Percentiles rank a stretch among this genome's conserved stretches.
Conservation (phyloP, 2,113 vertebrate genomes). For the Callospermophilus lateralis region DNA sequence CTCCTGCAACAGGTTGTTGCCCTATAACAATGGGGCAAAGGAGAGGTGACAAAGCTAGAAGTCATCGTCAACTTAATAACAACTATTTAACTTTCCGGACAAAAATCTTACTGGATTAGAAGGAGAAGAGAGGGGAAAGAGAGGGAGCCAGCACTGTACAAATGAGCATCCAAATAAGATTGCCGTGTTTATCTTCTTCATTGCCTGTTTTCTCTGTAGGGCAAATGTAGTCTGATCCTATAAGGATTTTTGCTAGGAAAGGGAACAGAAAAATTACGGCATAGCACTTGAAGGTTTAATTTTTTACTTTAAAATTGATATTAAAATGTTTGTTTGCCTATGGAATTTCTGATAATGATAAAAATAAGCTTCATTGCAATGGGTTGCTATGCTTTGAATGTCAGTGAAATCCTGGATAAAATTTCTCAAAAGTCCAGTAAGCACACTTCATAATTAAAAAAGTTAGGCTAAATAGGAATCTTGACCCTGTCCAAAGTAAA, state of each 20-base stretch:
- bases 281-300: not conserved
- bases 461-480: not conserved
- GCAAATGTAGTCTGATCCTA: not conserved
- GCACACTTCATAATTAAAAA: not conserved
- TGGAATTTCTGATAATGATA: not conserved
- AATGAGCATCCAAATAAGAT: too few relatives aligned
- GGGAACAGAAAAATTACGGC: not conserved
- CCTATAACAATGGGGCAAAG: not conserved
- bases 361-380: not conserved
- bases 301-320: not conserved
- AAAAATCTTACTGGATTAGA: not conserved
- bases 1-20: too few relatives aligned
- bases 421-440: not conserved
- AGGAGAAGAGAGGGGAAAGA: not conserved
- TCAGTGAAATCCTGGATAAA: not conserved
- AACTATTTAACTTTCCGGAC: not conserved
- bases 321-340: not conserved
- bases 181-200: too few relatives aligned
- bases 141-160: not conserved
- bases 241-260: not conserved
- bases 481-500: not conserved
- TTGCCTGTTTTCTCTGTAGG: too few relatives aligned
- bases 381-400: not conserved
- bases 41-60: not conserved
- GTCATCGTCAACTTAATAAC: not conserved